Conservation (phyloP, 2,113 vertebrate genomes). For the Hemiscyllium ocellatum region DNA sequence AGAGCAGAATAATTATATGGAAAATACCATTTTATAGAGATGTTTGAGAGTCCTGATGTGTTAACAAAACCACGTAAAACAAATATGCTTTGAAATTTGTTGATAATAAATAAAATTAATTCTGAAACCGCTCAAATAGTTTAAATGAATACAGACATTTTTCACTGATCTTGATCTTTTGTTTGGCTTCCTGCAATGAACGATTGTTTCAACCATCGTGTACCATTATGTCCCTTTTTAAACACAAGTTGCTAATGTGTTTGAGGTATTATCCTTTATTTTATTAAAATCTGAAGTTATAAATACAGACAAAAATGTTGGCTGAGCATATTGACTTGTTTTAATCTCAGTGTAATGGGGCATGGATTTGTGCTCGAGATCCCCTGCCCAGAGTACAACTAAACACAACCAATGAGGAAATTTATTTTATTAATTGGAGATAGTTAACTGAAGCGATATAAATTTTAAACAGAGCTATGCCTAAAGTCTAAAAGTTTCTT, state of each 20-base stretch:
- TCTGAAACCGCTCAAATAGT: background rate
- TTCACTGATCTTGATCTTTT: background rate
- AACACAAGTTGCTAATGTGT: background rate
- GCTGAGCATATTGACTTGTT: background rate
- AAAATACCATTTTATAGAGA: background rate
- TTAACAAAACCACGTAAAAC: background rate
- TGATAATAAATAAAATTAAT: background rate
- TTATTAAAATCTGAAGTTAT: background rate
- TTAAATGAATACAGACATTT: background rate
- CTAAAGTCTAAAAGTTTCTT: background rate
- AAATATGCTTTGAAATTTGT: background rate
- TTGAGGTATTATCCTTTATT: background rate
- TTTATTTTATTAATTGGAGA: background rate
- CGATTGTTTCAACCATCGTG: background rate
- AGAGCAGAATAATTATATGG: background rate
- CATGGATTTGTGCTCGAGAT: background rate
- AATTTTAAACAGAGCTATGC: background rate
- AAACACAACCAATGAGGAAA: background rate
- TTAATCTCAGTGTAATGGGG: background rate
- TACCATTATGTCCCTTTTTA: background rate
- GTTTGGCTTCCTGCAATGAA: background rate
- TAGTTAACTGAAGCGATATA: background rate
- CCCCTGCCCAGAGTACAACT: background rate
- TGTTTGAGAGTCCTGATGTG: background rate
- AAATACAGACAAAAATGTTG: background rate